Evolutionary conservation across 2,113 vertebrate species (phyloP), one percentile per base, ranked within the genome.

Genomic region (Cottus gobio): DNA sequence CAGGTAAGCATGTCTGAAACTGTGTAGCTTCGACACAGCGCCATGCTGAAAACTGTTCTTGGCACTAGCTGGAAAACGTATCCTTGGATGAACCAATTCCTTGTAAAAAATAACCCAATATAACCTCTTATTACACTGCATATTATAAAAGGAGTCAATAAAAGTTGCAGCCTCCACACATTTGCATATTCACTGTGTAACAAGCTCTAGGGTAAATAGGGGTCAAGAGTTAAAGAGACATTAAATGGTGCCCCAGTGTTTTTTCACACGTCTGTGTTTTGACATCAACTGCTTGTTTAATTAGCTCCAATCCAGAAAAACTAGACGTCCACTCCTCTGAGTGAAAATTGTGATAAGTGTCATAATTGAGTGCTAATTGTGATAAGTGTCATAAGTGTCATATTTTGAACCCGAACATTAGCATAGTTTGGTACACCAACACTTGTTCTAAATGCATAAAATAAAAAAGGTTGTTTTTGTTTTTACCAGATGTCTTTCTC

Each of bases 291-390:
- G 6, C 6, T 46, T 46, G 4, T 36, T 78, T 65, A 48, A 76
- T 85, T 34, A 31, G 26, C 58, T 71, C 24, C 39, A 76, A 73
- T 76, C 77, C 22, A 26, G 76, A 75, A 79, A 9, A 82, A 82
- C 72, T 9, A 37, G 42, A 64, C 73, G 4, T 44, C 31, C 71
- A 52, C 46, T 71, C 72, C 7, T 69, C 18, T 63, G 22, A n/a
- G 7, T 34, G 7, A 39, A 22, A 67, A 56, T 30, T 37, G 30
- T 50, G 13, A 6, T 24, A 31, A 52, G 24, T 62, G 24, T n/a
- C 7, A 26, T 62, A 0, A 36, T 81, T 79, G 22, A n/a, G 7
- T 34, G 7, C 34, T 24, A 67, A 56, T 30, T 37, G 30, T 50
- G 13, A 6, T 24, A 31, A 52, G 24, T 62, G 24, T n/a, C 7